Conservation (phyloP, 1,140 invertebrate species). For the Drosophila ficusphila region DNA sequence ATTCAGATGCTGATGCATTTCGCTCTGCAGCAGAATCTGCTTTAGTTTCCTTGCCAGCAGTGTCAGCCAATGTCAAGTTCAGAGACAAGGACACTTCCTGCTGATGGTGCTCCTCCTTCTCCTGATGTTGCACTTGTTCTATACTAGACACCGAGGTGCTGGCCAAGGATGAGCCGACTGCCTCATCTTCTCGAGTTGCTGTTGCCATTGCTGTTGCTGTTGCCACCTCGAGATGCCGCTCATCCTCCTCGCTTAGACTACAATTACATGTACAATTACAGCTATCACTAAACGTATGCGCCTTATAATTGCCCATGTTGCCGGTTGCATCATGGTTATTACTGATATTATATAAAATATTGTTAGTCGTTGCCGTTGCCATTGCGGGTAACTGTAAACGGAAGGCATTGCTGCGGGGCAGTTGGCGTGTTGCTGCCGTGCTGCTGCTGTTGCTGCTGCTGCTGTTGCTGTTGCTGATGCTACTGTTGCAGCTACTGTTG, state of each 20-base stretch:
- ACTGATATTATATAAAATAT: constrained; percentile 74
- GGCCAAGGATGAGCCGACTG: constrained; percentile 53
- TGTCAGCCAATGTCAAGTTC: constrained; percentile 79
- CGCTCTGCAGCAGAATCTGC: too few relatives aligned
- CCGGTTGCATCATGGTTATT: constrained; percentile 66
- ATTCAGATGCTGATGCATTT: too few relatives aligned
- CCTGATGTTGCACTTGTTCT: constrained; percentile 54
- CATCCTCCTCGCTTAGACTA: constrained; percentile 59
- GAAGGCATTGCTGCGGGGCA: constrained; percentile 54
- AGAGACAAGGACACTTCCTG: constrained; percentile 54
- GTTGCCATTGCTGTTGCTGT: constrained; percentile 30
- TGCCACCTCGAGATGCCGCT: constrained; percentile 18
- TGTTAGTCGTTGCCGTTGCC: constrained; percentile 69
- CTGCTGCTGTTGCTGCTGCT: constrained; percentile 6
- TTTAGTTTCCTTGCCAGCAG: constrained; percentile 46
- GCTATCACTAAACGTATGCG: constrained; percentile 81
- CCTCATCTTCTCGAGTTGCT: constrained; percentile 20
- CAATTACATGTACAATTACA: constrained; percentile 82
- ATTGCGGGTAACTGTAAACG: constrained; percentile 64
- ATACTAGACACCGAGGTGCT: constrained; percentile 77
- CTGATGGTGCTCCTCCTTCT: not conserved
- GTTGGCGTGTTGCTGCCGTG: constrained; percentile 24
- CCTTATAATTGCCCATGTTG: constrained; percentile 59
- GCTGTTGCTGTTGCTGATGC: too few relatives aligned
- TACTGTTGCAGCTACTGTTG: constrained; percentile 28